Percentiles rank a stretch among this genome's conserved stretches.
These are phyloP conservation scores for Tenthredo mesomela DNA, from an alignment of 2,888 invertebrate species.

Conservation along the genomic window DNA sequence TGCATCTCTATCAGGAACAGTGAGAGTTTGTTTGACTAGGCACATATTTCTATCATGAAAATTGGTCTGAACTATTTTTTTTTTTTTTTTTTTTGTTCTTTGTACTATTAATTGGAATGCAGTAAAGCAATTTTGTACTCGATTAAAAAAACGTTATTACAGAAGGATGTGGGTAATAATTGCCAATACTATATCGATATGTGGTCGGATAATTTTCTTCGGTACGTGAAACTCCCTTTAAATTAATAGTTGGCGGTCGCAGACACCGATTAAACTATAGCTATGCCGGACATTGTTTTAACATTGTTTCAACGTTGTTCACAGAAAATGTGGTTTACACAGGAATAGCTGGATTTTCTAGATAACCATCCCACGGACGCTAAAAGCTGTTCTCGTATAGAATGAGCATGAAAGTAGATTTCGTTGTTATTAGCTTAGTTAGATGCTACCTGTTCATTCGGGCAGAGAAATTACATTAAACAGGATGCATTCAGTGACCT, in stretches of 20 bases:
- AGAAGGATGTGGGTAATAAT: background rate
- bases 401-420: background rate
- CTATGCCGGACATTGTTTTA: slow-evolving; percentile 23
- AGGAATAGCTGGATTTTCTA: background rate
- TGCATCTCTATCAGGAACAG: background rate
- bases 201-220: background rate
- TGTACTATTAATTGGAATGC: background rate
- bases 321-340: background rate
- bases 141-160: background rate
- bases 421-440: background rate
- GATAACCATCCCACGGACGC: background rate
- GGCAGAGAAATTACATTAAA: background rate
- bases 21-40: background rate
- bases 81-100: too few species aligned
- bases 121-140: background rate
- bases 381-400: background rate
- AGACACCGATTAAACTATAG: slow-evolving; percentile 34
- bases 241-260: slow-evolving; percentile 23
- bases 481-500: background rate
- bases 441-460: background rate
- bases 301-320: slow-evolving; percentile 23
- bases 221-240: slow-evolving; percentile 9
- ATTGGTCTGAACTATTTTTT: background rate
- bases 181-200: background rate
- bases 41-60: background rate